phyloP scores from a whole-genome alignment of 2,888 invertebrate species.

The Litoditis marina region DNA sequence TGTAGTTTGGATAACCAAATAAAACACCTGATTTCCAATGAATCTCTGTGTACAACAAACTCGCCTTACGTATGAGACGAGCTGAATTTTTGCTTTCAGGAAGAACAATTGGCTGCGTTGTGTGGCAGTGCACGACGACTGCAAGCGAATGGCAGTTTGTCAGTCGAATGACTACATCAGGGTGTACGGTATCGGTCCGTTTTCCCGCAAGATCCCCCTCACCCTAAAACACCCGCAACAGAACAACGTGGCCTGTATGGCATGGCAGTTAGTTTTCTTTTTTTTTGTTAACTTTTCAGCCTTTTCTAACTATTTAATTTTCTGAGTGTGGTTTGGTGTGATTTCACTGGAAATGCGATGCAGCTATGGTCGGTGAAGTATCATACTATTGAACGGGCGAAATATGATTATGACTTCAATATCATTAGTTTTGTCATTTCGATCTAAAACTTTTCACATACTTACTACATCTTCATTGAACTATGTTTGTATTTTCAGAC shows the following conservation, averaged over 20 bases:
- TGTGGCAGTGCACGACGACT: constrained; percentile 8
- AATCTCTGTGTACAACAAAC: no score
- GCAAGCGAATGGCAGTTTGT: constrained; percentile 12
- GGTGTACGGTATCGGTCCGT: constrained; percentile 3
- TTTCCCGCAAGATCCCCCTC: neutral
- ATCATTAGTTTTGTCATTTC: neutral
- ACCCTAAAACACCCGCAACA: constrained; percentile 15
- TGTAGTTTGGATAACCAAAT: no score
- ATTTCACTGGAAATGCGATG: no score
- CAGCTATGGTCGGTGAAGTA: no score
- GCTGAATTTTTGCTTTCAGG: constrained; percentile 11
- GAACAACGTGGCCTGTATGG: constrained; percentile 10
- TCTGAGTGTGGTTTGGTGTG: no score
- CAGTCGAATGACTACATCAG: constrained; percentile 11
- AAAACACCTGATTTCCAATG: no score
- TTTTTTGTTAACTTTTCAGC: neutral
- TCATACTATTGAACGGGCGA: no score
- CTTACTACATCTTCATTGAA: neutral
- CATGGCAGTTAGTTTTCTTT: constrained; percentile 9
- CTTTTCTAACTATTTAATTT: no score
- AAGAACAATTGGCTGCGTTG: constrained; percentile 13
- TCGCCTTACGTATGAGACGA: no score
- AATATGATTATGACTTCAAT: no score
- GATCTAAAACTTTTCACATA: neutral
- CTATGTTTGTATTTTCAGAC: neutral